Evolutionary conservation across 2,797 vertebrate genomes (phyloP), one percentile per base, ranked within the genome.

Genomic region (Mareca penelope): DNA sequence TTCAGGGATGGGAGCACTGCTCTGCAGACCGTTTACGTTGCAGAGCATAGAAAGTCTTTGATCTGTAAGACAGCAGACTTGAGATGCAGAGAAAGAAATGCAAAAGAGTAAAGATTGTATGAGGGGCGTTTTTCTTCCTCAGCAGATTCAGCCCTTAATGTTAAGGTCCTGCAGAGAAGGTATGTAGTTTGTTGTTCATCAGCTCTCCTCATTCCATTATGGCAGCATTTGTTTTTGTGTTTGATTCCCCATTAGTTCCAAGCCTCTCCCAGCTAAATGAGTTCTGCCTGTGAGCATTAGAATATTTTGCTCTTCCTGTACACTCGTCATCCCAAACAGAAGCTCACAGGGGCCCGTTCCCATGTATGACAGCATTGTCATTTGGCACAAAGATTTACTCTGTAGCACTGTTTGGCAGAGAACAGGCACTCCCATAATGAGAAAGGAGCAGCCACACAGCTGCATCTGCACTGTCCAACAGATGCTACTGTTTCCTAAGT

Each of bases 241-340:
- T 76, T 77, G 44, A 7, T 56, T 91, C 33, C 33, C 24, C 28
- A 9, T 90, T 85, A 76, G 19, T 91, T 81, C n/a, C 60, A 72
- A 85, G 71, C 17, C 53, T 91, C 63, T 80, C 73, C 64, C 52
- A 70, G 39, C 57, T 79, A 70, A 80, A 60, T 48, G 75, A 78
- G 22, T 75, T 94, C 67, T 88, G 42, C 35, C 31, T 61, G 39
- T 61, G 10, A 81, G 29, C 35, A 70, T 83, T 81, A 72, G 42
- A 55, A 80, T 67, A 70, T 92, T 95, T 94, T 76, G 52, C 73
- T 84, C 8, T 80, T 77, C 61, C 35, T 94, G 14, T 80, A 50
- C 57, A 50, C 80, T 87, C 84, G 55, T 64, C 82, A 89, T 46
- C 46, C 28, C 35, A 73, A 67, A 86, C 7, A 71, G 63, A 85